Conservation (phyloP, 2,113 vertebrate genomes). For the Philantomba maxwellii region DNA sequence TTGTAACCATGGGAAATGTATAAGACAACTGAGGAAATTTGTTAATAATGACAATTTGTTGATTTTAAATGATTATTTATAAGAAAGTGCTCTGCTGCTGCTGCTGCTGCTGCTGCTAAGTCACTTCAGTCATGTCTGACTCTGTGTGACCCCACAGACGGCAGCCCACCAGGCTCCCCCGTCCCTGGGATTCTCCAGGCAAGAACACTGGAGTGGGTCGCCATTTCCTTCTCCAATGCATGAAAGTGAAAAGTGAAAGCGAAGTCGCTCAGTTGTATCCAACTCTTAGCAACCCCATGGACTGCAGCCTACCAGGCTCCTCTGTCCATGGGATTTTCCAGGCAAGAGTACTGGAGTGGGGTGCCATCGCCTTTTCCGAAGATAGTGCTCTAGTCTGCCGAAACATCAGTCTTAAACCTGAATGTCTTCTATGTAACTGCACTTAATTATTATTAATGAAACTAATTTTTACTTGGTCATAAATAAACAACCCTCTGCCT, state of each 20-base stretch:
- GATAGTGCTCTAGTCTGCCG: background rate
- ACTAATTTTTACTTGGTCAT: background rate
- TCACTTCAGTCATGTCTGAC: too few species aligned
- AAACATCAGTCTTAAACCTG: background rate
- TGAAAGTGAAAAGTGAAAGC: too few species aligned
- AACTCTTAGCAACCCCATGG: too few species aligned
- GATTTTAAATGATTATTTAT: conserved; percentile 5
- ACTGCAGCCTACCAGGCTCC: too few species aligned
- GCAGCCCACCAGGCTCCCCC: too few species aligned
- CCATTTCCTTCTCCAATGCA: too few species aligned
- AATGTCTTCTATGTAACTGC: background rate
- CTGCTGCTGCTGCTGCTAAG: too few species aligned
- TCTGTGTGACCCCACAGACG: too few species aligned
- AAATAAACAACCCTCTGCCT: background rate
- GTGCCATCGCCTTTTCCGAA: background rate
- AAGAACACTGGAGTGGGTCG: too few species aligned
- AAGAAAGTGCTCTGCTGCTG: background rate
- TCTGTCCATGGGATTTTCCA: too few species aligned
- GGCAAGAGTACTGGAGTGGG: too few species aligned
- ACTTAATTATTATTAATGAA: background rate
- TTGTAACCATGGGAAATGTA: background rate
- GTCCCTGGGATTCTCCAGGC: too few species aligned
- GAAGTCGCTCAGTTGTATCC: fast-evolving
- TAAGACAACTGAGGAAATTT: background rate
- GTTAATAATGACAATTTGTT: background rate